phyloP scores from a whole-genome alignment of 1,140 invertebrate genomes.

The Oncopodura yosiiana region DNA sequence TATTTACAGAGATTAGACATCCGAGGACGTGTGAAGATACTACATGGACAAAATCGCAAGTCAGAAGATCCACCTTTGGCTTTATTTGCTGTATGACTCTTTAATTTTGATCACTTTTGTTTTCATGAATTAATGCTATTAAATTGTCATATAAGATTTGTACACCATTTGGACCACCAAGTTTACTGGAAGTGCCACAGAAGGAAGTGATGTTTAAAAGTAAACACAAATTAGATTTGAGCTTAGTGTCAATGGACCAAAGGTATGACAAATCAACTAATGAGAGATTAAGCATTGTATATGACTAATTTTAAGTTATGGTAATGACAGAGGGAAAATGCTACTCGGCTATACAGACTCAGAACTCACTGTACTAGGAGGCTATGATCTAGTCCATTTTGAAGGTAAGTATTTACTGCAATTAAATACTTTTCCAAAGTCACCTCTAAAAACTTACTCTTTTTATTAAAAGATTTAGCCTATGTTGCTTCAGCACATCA shows the following conservation, averaged over 20 bases:
- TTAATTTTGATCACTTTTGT: too few relatives aligned
- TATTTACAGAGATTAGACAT: conserved; percentile 86
- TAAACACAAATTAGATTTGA: conserved; percentile 94
- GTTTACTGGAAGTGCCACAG: conserved; percentile 73
- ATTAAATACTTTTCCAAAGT: background rate
- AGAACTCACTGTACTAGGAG: conserved; percentile 82
- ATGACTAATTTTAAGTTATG: conserved; percentile 1
- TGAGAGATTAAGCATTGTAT: background rate
- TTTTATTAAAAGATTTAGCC: conserved; percentile 93
- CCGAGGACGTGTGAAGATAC: conserved; percentile 84
- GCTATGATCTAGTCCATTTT: conserved; percentile 77
- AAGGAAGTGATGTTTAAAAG: conserved; percentile 98
- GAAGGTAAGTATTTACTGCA: conserved; percentile 1
- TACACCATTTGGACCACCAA: conserved; percentile 94
- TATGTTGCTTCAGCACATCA: conserved; percentile 98
- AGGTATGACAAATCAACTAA: conserved; percentile 49
- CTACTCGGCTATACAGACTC: conserved; percentile 85
- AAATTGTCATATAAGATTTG: too few relatives aligned
- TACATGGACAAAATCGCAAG: conserved; percentile 91
- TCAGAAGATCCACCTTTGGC: conserved; percentile 86
- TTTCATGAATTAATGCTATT: too few relatives aligned
- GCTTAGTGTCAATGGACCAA: conserved; percentile 93
- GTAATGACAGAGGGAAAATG: conserved; percentile 69
- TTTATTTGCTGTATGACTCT: conserved; percentile 87
- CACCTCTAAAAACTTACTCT: conserved; percentile 37